Evolutionary conservation across 2,113 vertebrate species (phyloP).

Genomic region (Vicugna pacos): DNA sequence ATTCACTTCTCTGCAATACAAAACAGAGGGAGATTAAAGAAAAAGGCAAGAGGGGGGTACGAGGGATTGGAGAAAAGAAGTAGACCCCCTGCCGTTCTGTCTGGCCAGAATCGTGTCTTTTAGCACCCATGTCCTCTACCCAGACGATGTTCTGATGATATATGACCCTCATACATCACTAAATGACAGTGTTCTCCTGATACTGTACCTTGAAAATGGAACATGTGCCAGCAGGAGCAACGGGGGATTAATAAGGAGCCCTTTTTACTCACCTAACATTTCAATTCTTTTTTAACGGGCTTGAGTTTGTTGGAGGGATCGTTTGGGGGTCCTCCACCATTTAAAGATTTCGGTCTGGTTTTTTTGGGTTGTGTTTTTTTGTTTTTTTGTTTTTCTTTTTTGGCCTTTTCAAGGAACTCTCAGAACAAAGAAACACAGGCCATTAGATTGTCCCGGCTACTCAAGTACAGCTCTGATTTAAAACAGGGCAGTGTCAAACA

Average conservation of each 20-base stretch:
- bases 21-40: constrained; percentile 88
- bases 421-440: constrained; percentile 71
- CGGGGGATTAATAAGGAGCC: constrained; percentile 74
- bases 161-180: constrained; percentile 86
- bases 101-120: constrained; percentile 88
- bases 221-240: constrained; percentile 83
- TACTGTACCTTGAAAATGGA: constrained; percentile 85
- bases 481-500: constrained; percentile 74
- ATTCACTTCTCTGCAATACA: constrained; percentile 88
- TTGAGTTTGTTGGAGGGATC: constrained; percentile 37
- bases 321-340: constrained; percentile 30
- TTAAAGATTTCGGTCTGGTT: constrained; percentile 46
- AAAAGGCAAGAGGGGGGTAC: constrained; percentile 66
- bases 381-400: background rate
- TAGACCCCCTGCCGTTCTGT: constrained; percentile 86
- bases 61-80: constrained; percentile 76
- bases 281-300: constrained; percentile 68
- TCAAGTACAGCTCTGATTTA: constrained; percentile 62
- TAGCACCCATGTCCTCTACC: constrained; percentile 85
- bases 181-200: constrained; percentile 86
- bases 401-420: constrained; percentile 33
- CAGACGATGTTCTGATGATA: constrained; percentile 86
- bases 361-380: background rate
- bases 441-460: constrained; percentile 39
- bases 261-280: constrained; percentile 64